These are phyloP conservation scores for Halcyon leucocephala DNA, from an alignment of 2,797 vertebrate genomes.

Conservation along the genomic window DNA sequence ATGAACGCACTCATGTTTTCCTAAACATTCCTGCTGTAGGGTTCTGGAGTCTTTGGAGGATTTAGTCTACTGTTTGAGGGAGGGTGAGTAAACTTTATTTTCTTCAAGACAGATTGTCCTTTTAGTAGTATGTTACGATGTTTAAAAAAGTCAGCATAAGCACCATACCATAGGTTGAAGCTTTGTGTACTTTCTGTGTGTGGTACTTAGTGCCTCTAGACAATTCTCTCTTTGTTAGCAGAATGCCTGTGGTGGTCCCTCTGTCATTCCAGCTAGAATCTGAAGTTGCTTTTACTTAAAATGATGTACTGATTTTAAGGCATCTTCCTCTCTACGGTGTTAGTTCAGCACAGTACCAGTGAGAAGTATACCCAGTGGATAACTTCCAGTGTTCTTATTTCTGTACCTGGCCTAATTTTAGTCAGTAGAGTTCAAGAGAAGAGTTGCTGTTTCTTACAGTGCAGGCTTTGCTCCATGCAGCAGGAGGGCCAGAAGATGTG, in stretches of 20 bases:
- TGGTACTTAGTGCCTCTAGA: neutral
- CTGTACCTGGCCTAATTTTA: neutral
- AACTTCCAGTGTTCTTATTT: neutral
- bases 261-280: neutral
- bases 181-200: neutral
- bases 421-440: neutral
- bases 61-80: neutral
- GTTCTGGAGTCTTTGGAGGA: neutral
- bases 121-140: neutral
- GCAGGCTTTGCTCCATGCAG: neutral
- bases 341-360: neutral
- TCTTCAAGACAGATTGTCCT: neutral
- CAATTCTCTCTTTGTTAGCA: neutral
- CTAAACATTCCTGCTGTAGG: neutral
- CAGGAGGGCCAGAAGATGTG: neutral
- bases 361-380: neutral
- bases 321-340: fast-evolving
- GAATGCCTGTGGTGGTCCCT: neutral
- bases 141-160: neutral
- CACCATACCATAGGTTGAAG: fast-evolving
- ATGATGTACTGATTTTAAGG: neutral
- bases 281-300: neutral
- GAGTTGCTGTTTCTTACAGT: neutral
- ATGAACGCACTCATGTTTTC: neutral
- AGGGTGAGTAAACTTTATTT: neutral